Evolutionary conservation across 2,113 vertebrate species (phyloP), one percentile per base, ranked within the genome.

Genomic region (Nycticebus coucang): DNA sequence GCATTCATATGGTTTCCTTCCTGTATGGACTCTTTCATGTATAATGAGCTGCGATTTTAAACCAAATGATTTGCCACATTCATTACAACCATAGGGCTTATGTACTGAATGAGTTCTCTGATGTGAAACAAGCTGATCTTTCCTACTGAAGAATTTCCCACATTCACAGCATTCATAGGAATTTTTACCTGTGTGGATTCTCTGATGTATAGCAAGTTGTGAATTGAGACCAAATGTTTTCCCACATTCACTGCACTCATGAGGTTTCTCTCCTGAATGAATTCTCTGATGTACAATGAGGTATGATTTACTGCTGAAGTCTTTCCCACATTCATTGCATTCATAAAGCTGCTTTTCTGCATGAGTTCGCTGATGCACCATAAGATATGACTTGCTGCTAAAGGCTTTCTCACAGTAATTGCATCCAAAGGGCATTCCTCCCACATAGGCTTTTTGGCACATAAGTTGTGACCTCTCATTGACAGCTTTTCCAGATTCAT

Each of bases 11-110:
- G 91, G 96, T 92, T 97, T 97, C 75, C 97, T 96, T 59, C 97
- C 97, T 18, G 95, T 97, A 71, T 97, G 97, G 87, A 95, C 97
- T 85, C 92, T 95, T 22, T 94, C 92, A 85, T 96, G 93, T 50
- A 93, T 83, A n/a, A 93, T 94, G 45, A 97, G 60, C 71, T 97
- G 89, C 5, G 95, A 96, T 95, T 99, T 98, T 97, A 99, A 98
- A 94, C 99, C 98, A 97, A 99, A 99, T 92, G 98, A 98, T 96
- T 99, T 99, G 80, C 98, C 98, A 80, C 99, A 99, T 96, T 99
- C 98, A 92, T 98, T 98, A 93, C 99, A 99, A 24, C 98, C 98
- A 55, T 87, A 94, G 0, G 90, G 85, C 64, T 97, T 97, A 91
- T 84, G 60, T 21, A 82, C 96, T 19, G 89, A 85, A 83, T 95